phyloP scores from a whole-genome alignment of 1,140 invertebrate genomes.

The Chionoecetes opilio region DNA sequence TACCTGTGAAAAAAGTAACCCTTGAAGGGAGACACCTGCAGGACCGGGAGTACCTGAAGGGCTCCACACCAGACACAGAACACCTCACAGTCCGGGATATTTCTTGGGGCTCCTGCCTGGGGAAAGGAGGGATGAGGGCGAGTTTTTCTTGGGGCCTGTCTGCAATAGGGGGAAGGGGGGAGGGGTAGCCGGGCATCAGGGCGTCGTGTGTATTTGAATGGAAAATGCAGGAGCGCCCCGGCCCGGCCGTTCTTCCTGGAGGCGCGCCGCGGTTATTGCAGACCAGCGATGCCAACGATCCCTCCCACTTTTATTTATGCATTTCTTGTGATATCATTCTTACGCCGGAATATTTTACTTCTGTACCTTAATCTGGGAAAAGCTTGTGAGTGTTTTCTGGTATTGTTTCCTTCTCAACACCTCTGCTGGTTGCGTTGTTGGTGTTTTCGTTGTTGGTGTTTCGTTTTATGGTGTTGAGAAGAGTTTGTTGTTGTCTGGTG shows the following conservation, averaged over 20 bases:
- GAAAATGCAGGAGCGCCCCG: conserved; percentile 43
- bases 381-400: not conserved
- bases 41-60: not conserved
- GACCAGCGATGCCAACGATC: conserved; percentile 38
- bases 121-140: not conserved
- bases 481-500: too few species aligned
- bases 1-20: conserved; percentile 50
- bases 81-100: conserved; percentile 5
- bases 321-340: not conserved
- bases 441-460: too few species aligned
- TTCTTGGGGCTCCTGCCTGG: conserved; percentile 35
- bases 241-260: not conserved
- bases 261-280: not conserved
- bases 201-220: conserved; percentile 45
- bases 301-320: conserved; percentile 30
- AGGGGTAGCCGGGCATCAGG: not conserved
- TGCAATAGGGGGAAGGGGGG: conserved; percentile 11
- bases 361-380: not conserved
- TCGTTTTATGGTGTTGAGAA: not conserved
- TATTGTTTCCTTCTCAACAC: too few species aligned
- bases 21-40: not conserved
- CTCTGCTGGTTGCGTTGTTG: too few species aligned
- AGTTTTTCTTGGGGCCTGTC: not conserved
- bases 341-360: conserved; percentile 29
- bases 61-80: not conserved